These are phyloP conservation scores for Protomyctophum bolini DNA, from an alignment of 2,113 vertebrate species.

Conservation along the genomic window DNA sequence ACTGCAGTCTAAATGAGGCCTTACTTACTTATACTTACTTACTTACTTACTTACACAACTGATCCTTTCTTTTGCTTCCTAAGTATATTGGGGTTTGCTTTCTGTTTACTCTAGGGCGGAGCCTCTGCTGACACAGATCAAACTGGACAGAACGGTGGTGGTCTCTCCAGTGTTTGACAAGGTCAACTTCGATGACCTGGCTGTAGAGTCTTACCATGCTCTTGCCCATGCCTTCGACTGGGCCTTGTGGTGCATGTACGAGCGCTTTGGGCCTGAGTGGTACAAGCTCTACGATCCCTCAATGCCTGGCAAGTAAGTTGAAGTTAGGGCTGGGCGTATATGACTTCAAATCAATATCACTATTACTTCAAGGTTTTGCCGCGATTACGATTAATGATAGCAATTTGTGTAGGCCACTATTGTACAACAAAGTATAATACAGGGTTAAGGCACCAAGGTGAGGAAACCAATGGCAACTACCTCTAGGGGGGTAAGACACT, in stretches of 20 bases:
- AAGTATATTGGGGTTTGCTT: too few species aligned
- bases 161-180: conserved; percentile 73
- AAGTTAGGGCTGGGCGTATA: neutral
- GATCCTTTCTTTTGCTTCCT: too few species aligned
- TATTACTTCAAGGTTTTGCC: neutral
- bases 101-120: conserved; percentile 64
- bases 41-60: too few species aligned
- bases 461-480: too few species aligned
- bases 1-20: too few species aligned
- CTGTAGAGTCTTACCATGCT: conserved; percentile 21
- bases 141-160: conserved; percentile 69
- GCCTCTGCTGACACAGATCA: conserved; percentile 73
- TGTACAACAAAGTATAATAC: conserved; percentile 5
- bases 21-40: too few species aligned
- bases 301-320: conserved; percentile 73
- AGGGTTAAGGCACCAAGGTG: too few species aligned
- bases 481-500: too few species aligned
- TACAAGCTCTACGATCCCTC: conserved; percentile 61
- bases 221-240: conserved; percentile 72
- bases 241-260: conserved; percentile 77
- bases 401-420: too few species aligned
- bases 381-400: too few species aligned
- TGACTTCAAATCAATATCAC: neutral
- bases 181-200: conserved; percentile 67
- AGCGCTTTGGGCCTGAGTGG: conserved; percentile 67